Evolutionary conservation across 2,888 invertebrate genomes (phyloP).

Genomic region (Acronicta psi): DNA sequence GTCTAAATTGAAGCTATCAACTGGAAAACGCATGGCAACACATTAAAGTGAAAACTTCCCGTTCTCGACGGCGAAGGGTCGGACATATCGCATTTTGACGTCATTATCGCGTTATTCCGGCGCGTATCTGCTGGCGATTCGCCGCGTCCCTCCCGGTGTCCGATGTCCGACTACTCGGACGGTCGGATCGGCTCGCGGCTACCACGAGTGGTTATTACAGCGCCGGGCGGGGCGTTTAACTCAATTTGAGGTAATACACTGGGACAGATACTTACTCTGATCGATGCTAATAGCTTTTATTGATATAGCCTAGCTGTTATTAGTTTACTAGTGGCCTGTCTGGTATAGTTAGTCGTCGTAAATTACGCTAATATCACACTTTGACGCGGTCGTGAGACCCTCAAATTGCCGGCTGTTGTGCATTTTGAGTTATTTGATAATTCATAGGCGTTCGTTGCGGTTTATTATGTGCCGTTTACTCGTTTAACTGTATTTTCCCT

Average conservation of each 20-base stretch:
- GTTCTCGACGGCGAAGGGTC: conserved; percentile 29
- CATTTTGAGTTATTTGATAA: conserved; percentile 81
- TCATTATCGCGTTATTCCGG: conserved; percentile 51
- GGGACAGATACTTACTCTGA: conserved; percentile 82
- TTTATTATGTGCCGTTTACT: conserved; percentile 53
- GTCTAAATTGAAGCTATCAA: conserved; percentile 15
- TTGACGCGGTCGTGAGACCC: conserved; percentile 76
- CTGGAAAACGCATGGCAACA: conserved; percentile 25
- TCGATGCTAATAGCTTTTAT: conserved; percentile 87
- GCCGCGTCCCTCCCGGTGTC: conserved; percentile 53
- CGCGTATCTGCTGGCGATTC: conserved; percentile 38
- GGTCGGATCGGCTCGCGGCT: conserved; percentile 50
- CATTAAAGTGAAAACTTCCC: conserved; percentile 31
- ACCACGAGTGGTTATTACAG: conserved; percentile 69
- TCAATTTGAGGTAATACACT: conserved; percentile 80
- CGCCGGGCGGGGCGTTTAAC: conserved; percentile 73
- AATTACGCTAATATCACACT: conserved; percentile 81
- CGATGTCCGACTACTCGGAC: conserved; percentile 11
- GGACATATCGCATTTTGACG: conserved; percentile 39
- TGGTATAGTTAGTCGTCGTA: conserved; percentile 74
- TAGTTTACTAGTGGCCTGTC: conserved; percentile 60
- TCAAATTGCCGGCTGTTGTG: conserved; percentile 77
- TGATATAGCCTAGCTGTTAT: conserved; percentile 85
- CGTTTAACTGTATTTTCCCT: conserved; percentile 53
- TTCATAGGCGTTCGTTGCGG: conserved; percentile 58